Base-by-base conservation (phyloP, 1,140 invertebrate genomes). In the Scaptomyza graminum region DNA sequence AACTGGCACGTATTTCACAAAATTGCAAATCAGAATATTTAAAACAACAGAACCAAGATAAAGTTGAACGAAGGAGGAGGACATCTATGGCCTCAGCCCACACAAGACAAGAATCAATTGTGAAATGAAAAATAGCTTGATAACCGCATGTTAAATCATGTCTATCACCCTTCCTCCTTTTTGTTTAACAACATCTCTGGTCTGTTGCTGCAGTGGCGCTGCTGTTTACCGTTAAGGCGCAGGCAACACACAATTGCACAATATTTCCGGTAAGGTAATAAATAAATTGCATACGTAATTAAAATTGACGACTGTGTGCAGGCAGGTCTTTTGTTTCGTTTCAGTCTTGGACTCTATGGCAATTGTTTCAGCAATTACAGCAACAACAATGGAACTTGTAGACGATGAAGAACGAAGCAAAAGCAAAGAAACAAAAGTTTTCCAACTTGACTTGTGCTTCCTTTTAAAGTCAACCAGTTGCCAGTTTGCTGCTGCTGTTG, bases 201-300 rank as follows among this genome's bases (percentile, higher is more conserved):
- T 31, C 28, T 31, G 2, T 34, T n/a, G n/a, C n/a, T n/a, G n/a
- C n/a, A n/a, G n/a, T n/a, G n/a, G 34, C 13, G 41, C 66, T 55
- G 60, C 59, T 60, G 61, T 59, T 63, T 74, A 62, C 69, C 69
- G 60, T 65, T 46, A 41, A 61, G 52, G 65, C 54, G 73, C 61
- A 74, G 31, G 66, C 76, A 72, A 68, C 68, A 85, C 79, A 84
- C 59, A 69, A 84, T 84, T 72, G 80, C 82, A 85, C 78, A 87
- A 87, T 87, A 88, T 87, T 88, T 87, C 82, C 82, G 83, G 83
- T 61, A 75, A 84, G 83, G 83, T 88, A 88, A 88, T 88, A 88
- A 88, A 88, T 88, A 88, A 88, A 88, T 88, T 88, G 83, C 83
- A 88, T 88, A 88, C 83, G 83, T 88, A 88, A 88, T 88, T 88